Conservation (phyloP, 1,140 invertebrate species). For the Vollenhovia emeryi region DNA sequence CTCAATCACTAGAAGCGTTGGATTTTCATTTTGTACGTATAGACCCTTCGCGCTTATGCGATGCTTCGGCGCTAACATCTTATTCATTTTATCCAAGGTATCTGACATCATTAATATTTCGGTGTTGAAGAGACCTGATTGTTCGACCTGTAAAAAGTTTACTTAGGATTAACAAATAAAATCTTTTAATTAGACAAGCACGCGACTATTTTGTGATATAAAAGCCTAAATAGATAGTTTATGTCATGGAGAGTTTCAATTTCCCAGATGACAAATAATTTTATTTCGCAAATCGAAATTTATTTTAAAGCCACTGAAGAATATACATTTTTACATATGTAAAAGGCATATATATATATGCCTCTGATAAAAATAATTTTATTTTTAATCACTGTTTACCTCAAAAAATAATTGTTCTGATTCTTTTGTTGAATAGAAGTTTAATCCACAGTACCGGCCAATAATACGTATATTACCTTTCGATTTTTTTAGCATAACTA, state of each 20-base stretch:
- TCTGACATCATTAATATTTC: slow-evolving; percentile 83
- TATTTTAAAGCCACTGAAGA: not conserved
- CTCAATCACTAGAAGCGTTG: slow-evolving; percentile 85
- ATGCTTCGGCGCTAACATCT: slow-evolving; percentile 60
- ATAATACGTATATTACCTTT: too few relatives aligned
- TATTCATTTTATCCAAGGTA: slow-evolving; percentile 79
- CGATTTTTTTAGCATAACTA: too few relatives aligned
- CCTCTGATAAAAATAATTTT: not conserved
- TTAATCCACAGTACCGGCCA: too few relatives aligned
- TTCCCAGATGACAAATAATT: not conserved
- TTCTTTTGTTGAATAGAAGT: not conserved
- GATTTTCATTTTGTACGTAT: slow-evolving; percentile 77
- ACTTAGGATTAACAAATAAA: not conserved
- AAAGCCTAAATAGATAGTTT: not conserved
- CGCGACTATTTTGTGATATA: slow-evolving; percentile 4
- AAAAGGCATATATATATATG: not conserved
- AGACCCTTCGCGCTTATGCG: slow-evolving; percentile 75
- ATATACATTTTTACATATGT: too few relatives aligned
- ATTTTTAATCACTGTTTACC: not conserved
- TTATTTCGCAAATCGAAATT: not conserved
- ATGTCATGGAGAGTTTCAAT: not conserved
- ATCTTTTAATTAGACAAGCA: not conserved
- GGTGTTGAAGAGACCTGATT: slow-evolving; percentile 74
- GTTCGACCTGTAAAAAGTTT: slow-evolving; percentile 69
- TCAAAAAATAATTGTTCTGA: not conserved